These are phyloP conservation scores for Drosophila repleta DNA, from an alignment of 1,140 invertebrate species.

Conservation along the genomic window DNA sequence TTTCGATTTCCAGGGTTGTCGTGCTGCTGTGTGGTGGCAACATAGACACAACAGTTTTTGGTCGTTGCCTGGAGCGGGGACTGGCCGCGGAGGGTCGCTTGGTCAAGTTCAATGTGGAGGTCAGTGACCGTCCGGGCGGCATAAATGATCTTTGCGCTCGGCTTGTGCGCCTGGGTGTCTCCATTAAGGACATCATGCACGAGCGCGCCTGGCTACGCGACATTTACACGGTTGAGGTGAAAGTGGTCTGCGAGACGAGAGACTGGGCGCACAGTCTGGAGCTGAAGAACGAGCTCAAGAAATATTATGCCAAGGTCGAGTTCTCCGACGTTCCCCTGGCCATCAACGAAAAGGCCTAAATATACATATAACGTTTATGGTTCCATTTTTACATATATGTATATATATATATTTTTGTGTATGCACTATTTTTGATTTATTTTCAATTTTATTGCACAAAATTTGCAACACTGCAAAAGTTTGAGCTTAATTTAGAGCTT, in stretches of 20 bases:
- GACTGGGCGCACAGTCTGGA: slow-evolving; percentile 90
- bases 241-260: slow-evolving; percentile 93
- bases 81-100: slow-evolving; percentile 94
- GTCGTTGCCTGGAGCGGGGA: slow-evolving; percentile 94
- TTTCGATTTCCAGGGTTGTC: slow-evolving; percentile 86
- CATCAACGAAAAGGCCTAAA: slow-evolving; percentile 78
- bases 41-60: slow-evolving; percentile 96
- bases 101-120: slow-evolving; percentile 93
- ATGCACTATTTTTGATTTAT: slow-evolving; percentile 44
- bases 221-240: slow-evolving; percentile 93
- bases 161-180: slow-evolving; percentile 91
- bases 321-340: slow-evolving; percentile 80
- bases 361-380: not conserved
- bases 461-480: slow-evolving; percentile 46
- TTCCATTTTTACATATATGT: slow-evolving; percentile 5
- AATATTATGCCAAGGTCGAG: slow-evolving; percentile 86
- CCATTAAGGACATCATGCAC: slow-evolving; percentile 97
- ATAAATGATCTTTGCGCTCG: slow-evolving; percentile 93
- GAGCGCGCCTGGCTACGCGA: slow-evolving; percentile 96
- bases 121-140: slow-evolving; percentile 93
- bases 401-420: slow-evolving; percentile 2
- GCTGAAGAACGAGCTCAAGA: slow-evolving; percentile 86
- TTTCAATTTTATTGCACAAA: slow-evolving; percentile 47
- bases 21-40: slow-evolving; percentile 95
- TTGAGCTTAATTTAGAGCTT: slow-evolving; percentile 60